Conservation (phyloP, 2,113 vertebrate genomes). For the Sylvilagus bachmani region DNA sequence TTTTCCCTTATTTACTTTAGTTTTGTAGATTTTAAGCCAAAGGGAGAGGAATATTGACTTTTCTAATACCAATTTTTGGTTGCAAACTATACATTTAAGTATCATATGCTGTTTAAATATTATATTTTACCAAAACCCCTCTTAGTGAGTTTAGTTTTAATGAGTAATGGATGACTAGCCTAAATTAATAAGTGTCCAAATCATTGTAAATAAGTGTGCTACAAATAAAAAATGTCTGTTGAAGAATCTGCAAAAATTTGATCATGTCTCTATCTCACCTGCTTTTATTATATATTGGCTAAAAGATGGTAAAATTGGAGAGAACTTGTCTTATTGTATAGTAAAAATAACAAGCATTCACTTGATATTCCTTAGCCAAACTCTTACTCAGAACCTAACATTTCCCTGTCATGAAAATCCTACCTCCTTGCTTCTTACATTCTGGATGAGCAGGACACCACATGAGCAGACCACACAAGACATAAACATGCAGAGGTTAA, state of each 20-base stretch:
- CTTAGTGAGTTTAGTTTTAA: background rate
- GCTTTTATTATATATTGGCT: background rate
- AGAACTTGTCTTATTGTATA: background rate
- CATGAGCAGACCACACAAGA: background rate
- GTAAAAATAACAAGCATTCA: background rate
- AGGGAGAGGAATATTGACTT: background rate
- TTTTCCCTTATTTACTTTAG: background rate
- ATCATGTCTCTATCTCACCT: background rate
- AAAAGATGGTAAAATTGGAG: background rate
- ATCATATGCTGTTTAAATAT: background rate
- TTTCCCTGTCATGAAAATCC: background rate
- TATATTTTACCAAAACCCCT: background rate
- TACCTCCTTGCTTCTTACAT: background rate
- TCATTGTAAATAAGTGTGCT: background rate
- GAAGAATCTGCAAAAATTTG: background rate
- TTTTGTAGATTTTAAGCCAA: background rate
- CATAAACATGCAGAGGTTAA: background rate
- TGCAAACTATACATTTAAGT: no score
- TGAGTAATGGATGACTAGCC: background rate
- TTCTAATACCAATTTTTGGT: no score
- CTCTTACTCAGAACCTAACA: background rate
- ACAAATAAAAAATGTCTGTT: background rate
- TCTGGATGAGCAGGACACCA: background rate
- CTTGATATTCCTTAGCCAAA: background rate
- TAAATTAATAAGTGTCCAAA: background rate